Evolutionary conservation across 2,797 vertebrate genomes (phyloP).

Genomic region (Hydrocynus forskahlii): DNA sequence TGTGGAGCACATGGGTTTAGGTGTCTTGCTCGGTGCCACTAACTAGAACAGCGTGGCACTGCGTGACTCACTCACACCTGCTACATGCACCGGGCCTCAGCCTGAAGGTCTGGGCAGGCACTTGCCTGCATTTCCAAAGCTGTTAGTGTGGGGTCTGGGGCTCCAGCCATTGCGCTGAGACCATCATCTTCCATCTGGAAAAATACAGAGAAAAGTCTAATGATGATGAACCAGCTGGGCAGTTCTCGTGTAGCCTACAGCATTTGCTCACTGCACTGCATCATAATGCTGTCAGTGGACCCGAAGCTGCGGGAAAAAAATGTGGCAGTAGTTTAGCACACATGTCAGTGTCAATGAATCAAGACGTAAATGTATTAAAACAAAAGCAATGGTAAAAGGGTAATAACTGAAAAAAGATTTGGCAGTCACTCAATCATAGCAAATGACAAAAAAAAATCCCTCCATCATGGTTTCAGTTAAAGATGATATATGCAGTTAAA

Average conservation of each 20-base stretch:
- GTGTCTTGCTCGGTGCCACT: not conserved
- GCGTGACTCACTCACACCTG: constrained; percentile 16
- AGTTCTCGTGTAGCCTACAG: constrained; percentile 2
- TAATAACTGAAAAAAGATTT: constrained; percentile 1
- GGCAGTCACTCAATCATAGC: not conserved
- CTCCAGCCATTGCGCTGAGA: not conserved
- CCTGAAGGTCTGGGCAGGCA: not conserved
- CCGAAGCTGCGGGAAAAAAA: not conserved
- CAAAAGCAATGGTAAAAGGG: not conserved
- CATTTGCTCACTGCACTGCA: constrained; percentile 4
- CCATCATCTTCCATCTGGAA: constrained; percentile 9
- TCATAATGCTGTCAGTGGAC: not conserved
- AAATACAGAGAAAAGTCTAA: constrained; percentile 17
- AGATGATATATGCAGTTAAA: not conserved
- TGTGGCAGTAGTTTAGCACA: not conserved
- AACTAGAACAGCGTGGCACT: not conserved
- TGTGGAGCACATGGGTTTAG: not conserved
- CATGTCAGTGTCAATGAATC: constrained; percentile 11
- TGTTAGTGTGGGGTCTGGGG: not conserved
- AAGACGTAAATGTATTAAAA: constrained; percentile 12
- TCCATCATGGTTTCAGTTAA: not conserved
- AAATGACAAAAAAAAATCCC: not conserved
- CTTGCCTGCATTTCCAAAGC: not conserved
- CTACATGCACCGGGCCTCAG: not conserved
- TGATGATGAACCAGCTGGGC: constrained; percentile 14